Conservation (phyloP, 2,888 invertebrate species). For the Junonia oenone region DNA sequence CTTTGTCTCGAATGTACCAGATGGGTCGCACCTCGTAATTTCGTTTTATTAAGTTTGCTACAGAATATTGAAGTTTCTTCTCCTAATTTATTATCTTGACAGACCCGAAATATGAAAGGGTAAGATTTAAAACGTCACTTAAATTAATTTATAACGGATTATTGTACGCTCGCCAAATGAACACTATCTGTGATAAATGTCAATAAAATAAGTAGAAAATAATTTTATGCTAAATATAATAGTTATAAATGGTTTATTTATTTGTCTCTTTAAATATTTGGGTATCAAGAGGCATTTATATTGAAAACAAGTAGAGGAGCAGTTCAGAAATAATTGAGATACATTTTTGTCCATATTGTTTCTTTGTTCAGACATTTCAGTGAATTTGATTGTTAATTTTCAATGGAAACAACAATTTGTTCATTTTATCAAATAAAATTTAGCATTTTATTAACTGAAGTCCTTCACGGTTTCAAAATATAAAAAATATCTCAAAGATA, state of each 20-base stretch:
- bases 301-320: no score
- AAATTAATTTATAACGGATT: conserved; percentile 12
- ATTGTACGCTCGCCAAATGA: conserved; percentile 1
- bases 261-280: no score
- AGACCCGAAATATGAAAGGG: conserved; percentile 28
- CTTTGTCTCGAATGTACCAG: conserved; percentile 65
- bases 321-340: no score
- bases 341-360: no score
- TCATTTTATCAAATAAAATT: no score
- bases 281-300: no score
- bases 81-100: conserved; percentile 38
- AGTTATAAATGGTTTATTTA: background rate
- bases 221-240: background rate
- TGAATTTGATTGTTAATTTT: no score
- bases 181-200: background rate
- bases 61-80: conserved; percentile 63
- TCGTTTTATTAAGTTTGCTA: conserved; percentile 68
- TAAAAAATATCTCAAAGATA: no score
- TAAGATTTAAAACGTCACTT: conserved; percentile 13
- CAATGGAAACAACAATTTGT: no score
- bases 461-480: no score
- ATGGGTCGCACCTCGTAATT: conserved; percentile 68
- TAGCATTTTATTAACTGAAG: no score
- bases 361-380: no score
- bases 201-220: background rate